phyloP scores from a whole-genome alignment of 2,888 invertebrate genomes.

The Synergus umbraculus region DNA sequence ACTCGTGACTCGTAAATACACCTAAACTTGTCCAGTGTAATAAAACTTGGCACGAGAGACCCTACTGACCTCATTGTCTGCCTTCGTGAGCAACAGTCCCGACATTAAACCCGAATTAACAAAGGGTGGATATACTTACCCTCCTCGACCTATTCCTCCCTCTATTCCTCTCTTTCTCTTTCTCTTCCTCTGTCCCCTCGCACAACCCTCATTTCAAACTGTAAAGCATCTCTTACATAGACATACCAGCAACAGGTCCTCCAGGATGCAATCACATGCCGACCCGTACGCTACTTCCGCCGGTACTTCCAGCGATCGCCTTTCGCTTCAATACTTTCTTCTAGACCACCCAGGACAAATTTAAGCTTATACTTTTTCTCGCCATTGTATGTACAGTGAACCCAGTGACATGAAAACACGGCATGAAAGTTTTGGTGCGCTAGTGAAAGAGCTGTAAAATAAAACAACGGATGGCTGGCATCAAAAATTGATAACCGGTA shows the following conservation, averaged over 20 bases:
- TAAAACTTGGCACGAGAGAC: slow-evolving; percentile 71
- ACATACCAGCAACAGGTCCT: slow-evolving; percentile 70
- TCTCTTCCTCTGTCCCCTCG: slow-evolving; percentile 45
- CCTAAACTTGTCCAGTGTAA: slow-evolving; percentile 69
- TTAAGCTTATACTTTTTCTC: background rate
- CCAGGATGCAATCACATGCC: slow-evolving; percentile 65
- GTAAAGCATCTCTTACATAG: slow-evolving; percentile 59
- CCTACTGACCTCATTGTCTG: slow-evolving; percentile 72
- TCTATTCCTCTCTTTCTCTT: slow-evolving; percentile 47
- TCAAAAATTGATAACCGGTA: background rate
- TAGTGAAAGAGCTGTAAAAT: background rate
- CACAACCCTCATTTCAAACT: slow-evolving; percentile 65
- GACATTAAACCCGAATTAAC: slow-evolving; percentile 73
- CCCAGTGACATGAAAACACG: no score
- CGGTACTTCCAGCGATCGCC: background rate
- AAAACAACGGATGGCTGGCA: background rate
- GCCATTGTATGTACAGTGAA: background rate
- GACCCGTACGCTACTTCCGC: slow-evolving; percentile 57
- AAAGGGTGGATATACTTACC: slow-evolving; percentile 68
- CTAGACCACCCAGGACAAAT: background rate
- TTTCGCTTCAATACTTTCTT: background rate
- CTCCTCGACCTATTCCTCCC: slow-evolving; percentile 55
- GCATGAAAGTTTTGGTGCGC: background rate
- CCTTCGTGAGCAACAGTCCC: slow-evolving; percentile 63
- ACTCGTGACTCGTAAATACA: background rate